Evolutionary conservation across 2,113 vertebrate species (phyloP).

Genomic region (Okapia johnstoni): DNA sequence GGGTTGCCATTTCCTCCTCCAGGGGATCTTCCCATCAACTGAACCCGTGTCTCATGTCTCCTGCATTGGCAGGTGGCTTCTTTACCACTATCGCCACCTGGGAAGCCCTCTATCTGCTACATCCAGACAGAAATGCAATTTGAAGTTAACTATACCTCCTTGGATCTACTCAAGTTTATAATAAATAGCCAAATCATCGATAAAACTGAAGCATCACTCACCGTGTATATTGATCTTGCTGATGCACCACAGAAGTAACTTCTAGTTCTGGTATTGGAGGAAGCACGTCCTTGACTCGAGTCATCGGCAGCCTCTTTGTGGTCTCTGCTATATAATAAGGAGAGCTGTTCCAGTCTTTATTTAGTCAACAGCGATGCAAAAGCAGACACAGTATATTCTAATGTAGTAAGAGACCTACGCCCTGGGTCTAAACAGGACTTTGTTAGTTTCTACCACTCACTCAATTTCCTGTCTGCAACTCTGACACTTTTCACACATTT

Average conservation of each 20-base stretch:
- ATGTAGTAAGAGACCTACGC: background rate
- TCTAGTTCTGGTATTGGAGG: constrained; percentile 73
- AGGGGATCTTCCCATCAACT: background rate
- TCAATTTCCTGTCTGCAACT: background rate
- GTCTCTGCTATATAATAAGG: constrained; percentile 37
- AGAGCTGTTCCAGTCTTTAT: constrained; percentile 27
- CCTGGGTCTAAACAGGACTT: background rate
- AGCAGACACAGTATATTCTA: background rate
- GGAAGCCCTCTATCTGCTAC: background rate
- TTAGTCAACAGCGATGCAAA: constrained; percentile 1
- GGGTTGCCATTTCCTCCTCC: background rate
- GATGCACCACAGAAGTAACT: background rate
- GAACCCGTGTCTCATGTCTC: background rate
- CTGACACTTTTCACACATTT: background rate
- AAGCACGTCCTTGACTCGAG: constrained; percentile 23
- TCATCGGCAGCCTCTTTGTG: background rate
- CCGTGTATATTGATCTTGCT: background rate
- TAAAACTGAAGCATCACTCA: constrained; percentile 39
- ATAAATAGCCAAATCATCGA: constrained; percentile 7
- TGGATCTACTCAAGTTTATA: background rate
- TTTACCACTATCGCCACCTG: background rate
- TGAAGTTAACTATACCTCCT: background rate
- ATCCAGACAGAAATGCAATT: background rate
- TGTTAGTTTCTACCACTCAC: background rate
- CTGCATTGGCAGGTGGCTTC: background rate